phyloP scores from a whole-genome alignment of 92 coral and sea anemone species.

The Pocillopora grandis region DNA sequence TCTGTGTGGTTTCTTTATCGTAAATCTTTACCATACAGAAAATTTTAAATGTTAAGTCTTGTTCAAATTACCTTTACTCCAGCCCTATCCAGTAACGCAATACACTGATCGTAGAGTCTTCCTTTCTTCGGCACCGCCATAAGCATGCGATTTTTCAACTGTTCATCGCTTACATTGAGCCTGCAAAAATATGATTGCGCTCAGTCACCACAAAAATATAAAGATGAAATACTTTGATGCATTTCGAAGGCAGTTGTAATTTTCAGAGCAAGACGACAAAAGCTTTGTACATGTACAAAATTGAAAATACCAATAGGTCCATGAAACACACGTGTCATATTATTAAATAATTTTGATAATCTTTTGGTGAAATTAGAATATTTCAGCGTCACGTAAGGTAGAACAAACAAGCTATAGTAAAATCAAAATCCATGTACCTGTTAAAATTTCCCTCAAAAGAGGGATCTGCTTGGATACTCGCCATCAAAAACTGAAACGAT shows the following conservation, averaged over 20 bases:
- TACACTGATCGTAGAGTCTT: conserved; percentile 51
- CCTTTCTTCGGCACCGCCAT: conserved; percentile 63
- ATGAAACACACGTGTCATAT: too few relatives aligned
- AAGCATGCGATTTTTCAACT: conserved; percentile 43
- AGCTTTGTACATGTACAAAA: too few relatives aligned
- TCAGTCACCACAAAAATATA: too few relatives aligned
- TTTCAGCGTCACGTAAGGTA: background rate
- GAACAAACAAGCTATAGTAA: background rate
- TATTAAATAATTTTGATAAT: too few relatives aligned
- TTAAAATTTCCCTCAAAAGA: background rate
- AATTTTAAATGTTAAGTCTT: too few relatives aligned
- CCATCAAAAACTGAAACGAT: background rate
- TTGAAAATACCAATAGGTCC: too few relatives aligned
- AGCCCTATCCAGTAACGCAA: conserved; percentile 37
- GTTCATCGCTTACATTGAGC: conserved; percentile 49
- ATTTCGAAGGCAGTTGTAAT: too few relatives aligned
- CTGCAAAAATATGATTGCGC: background rate
- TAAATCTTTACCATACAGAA: too few relatives aligned
- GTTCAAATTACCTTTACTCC: conserved; percentile 42
- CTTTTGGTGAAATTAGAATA: background rate
- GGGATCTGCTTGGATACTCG: background rate
- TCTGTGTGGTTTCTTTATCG: too few relatives aligned
- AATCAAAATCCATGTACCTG: background rate
- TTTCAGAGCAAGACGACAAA: too few relatives aligned
- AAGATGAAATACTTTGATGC: too few relatives aligned